Evolutionary conservation across 2,888 invertebrate species (phyloP).

Genomic region (Patella pellucida): DNA sequence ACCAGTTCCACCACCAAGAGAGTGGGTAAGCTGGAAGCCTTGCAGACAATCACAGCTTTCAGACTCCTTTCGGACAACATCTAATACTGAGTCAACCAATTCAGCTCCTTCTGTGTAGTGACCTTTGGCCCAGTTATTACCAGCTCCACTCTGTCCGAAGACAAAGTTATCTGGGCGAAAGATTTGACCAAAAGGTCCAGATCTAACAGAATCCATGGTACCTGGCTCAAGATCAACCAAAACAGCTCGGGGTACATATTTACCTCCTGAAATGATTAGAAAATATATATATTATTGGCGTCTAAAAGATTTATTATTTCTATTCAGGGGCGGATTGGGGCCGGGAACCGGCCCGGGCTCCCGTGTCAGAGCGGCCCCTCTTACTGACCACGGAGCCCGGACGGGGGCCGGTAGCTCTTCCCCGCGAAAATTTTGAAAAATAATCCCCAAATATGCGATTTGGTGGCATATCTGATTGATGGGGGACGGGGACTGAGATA

Average conservation of each 20-base stretch:
- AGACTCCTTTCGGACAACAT: constrained; percentile 5
- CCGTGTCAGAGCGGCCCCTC: no score
- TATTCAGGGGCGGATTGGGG: no score
- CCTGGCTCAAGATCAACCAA: neutral
- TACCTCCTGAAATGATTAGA: neutral
- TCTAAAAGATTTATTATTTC: no score
- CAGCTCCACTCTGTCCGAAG: constrained; percentile 5
- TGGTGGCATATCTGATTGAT: no score
- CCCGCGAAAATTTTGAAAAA: no score
- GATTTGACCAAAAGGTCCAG: constrained; percentile 2
- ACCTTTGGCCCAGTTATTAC: constrained; percentile 7
- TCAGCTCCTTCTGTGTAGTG: constrained; percentile 6
- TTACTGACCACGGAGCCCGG: no score
- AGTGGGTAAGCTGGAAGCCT: constrained; percentile 5
- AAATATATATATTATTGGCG: neutral
- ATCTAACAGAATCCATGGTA: constrained; percentile 1
- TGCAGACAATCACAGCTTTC: constrained; percentile 1
- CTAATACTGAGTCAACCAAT: neutral
- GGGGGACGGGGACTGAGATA: no score
- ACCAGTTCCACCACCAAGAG: constrained; percentile 4
- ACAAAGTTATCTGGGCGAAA: constrained; percentile 7
- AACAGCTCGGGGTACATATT: constrained; percentile 6
- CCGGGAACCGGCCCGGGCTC: no score
- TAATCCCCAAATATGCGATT: no score
- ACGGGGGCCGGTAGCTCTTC: no score